Evolutionary conservation across 2,797 vertebrate species (phyloP), one percentile per base, ranked within the genome.

Genomic region (Tenualosa ilisha): DNA sequence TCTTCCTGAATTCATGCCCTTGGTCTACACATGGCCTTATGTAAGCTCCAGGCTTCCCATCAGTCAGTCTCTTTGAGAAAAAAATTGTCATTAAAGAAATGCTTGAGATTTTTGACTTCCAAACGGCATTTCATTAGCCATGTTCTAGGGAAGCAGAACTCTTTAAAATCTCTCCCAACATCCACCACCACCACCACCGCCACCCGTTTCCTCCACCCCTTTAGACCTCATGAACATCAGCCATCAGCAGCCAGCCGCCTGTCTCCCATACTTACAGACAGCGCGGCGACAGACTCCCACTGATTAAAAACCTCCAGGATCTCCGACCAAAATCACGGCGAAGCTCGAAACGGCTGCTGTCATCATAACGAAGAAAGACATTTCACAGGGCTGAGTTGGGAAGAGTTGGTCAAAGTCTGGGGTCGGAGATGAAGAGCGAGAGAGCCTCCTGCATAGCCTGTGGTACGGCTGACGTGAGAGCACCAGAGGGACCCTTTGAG

Each of bases 61-160:
- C 72, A 37, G 15, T n/a, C 37, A 79, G 72, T 79, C 72, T 79
- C 72, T 79, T 79, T 79, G 72, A 79, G 43, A 56, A 54, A 54
- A 54, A 56, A 75, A 46, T 22, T 46, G 72, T 43, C 72, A 46
- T 37, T 56, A 79, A 20, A 40, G 26, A 31, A 68, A 59, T 81
- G 72, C 17, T 43, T 40, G 79, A 40, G 51, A 81, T n/a, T 81
- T 43, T 3, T 51, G 72, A 40, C 84, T 50, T 61, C 22, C 72
- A 79, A 79, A 79, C 37, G 17, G 72, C 72, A 79, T 79, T 79
- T 79, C 72, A 79, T 79, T 79, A 79, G 72, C 40, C 72, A 43
- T 43, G 72, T 43, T 40, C 40, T 22, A 79, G 72, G 72, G 40
- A 79, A 46, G 40, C 37, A 20, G 37, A 17, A 22, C 72, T 46